Conservation (phyloP, 2,113 vertebrate genomes). For the Shinisaurus crocodilurus region DNA sequence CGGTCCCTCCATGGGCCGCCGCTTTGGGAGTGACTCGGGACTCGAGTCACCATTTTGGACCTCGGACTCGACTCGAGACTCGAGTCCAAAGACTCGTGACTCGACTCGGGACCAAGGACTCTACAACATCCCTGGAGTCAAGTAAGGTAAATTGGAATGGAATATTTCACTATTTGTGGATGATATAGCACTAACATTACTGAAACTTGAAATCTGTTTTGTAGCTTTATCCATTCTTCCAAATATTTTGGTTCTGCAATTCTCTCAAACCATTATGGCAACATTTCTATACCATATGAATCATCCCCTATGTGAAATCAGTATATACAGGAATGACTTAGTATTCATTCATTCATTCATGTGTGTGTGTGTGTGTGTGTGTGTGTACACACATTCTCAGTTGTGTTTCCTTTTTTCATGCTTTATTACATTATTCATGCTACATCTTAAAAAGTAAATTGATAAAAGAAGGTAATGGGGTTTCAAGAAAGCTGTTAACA, state of each 20-base stretch:
- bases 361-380: background rate
- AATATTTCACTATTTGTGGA: background rate
- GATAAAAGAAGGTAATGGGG: slow-evolving; percentile 64
- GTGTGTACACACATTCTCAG: slow-evolving; percentile 23
- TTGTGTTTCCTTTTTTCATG: slow-evolving; percentile 52
- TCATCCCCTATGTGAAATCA: background rate
- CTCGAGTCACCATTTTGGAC: too few species aligned
- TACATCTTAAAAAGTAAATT: slow-evolving; percentile 64
- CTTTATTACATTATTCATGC: slow-evolving; percentile 62
- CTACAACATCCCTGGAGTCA: too few species aligned
- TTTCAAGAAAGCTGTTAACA: slow-evolving; percentile 69
- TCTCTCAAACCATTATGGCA: background rate
- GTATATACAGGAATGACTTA: background rate
- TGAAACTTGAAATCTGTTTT: background rate
- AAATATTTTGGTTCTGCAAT: background rate
- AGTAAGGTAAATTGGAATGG: background rate
- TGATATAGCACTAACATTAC: background rate
- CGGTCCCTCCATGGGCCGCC: too few species aligned
- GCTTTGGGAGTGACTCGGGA: too few species aligned
- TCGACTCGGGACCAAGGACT: too few species aligned
- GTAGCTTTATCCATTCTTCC: background rate
- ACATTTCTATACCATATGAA: background rate
- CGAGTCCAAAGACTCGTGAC: too few species aligned
- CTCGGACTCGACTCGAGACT: too few species aligned
- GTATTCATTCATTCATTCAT: background rate